Conservation (phyloP, 2,888 invertebrate genomes). For the Torymus texanus region DNA sequence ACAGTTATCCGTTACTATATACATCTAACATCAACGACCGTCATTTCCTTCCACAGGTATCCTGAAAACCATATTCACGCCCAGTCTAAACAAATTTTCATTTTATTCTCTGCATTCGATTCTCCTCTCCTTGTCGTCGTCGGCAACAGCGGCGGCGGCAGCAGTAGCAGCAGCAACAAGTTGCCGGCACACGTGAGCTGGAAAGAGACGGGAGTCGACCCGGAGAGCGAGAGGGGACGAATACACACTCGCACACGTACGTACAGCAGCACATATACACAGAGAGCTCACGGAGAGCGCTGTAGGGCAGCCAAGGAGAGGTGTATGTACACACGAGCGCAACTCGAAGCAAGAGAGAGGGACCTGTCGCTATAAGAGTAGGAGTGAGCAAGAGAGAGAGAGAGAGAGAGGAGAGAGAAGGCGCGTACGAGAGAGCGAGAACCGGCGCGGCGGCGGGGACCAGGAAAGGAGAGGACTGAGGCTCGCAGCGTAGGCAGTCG, state of each 20-base stretch:
- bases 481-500: constrained; percentile 65
- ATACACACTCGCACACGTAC: background rate
- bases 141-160: too few species aligned
- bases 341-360: background rate
- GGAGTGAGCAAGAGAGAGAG: constrained; percentile 12
- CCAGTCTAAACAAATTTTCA: background rate
- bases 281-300: background rate
- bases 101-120: constrained; percentile 27
- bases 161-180: constrained; percentile 35
- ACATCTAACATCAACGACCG: too few species aligned
- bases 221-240: constrained; percentile 1
- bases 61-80: too few species aligned
- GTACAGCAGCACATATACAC: background rate
- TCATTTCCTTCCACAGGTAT: too few species aligned
- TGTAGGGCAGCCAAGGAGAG: constrained; percentile 27
- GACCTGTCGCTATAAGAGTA: constrained; percentile 1
- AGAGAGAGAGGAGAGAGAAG: constrained; percentile 32
- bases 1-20: too few species aligned
- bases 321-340: constrained; percentile 7
- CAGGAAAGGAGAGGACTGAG: background rate
- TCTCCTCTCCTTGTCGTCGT: constrained; percentile 14
- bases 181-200: constrained; percentile 20
- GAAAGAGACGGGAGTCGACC: background rate
- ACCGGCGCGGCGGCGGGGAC: background rate
- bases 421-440: background rate